These are phyloP conservation scores for Apostichopus californicus DNA, from an alignment of 35 echinoderm and acorn worm species.

Conservation along the genomic window DNA sequence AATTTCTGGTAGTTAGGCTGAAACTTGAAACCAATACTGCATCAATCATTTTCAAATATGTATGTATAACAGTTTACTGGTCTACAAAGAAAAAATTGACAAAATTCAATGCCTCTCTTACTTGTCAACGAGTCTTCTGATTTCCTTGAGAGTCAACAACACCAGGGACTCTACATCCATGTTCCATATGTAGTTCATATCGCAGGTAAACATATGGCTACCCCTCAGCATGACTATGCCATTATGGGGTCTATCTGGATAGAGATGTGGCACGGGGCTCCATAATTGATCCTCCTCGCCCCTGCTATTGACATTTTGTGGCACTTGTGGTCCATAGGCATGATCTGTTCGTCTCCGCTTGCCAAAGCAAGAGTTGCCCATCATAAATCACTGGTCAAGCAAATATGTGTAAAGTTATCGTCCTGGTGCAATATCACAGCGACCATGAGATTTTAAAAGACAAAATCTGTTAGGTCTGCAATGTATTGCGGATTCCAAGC, in stretches of 20 bases:
- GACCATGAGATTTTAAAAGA: too few species aligned
- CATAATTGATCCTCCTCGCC: not conserved
- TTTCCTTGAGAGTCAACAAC: constrained; percentile 46
- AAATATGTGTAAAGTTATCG: too few species aligned
- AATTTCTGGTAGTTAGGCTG: too few species aligned
- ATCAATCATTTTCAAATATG: too few species aligned
- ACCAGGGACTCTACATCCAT: constrained; percentile 51
- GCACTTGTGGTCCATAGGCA: constrained; percentile 1
- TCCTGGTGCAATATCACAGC: too few species aligned
- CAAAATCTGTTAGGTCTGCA: too few species aligned
- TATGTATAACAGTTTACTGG: too few species aligned
- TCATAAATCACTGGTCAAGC: not conserved
- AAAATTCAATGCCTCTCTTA: not conserved
- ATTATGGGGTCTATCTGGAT: constrained; percentile 43
- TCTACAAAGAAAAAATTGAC: not conserved
- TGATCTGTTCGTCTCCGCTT: constrained; percentile 24
- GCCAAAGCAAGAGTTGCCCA: constrained; percentile 58
- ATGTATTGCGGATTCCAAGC: too few species aligned
- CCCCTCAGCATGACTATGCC: constrained; percentile 32
- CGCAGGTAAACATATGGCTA: constrained; percentile 25
- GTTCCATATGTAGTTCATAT: constrained; percentile 50
- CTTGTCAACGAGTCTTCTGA: constrained; percentile 59
- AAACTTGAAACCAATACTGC: too few species aligned
- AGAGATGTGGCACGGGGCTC: constrained; percentile 3
- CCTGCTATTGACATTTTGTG: constrained; percentile 8